A percentile compares a stretch with the other conserved stretches of the same genome.
phyloP scores from a whole-genome alignment of 2,797 vertebrate species.

The Falco naumanni region DNA sequence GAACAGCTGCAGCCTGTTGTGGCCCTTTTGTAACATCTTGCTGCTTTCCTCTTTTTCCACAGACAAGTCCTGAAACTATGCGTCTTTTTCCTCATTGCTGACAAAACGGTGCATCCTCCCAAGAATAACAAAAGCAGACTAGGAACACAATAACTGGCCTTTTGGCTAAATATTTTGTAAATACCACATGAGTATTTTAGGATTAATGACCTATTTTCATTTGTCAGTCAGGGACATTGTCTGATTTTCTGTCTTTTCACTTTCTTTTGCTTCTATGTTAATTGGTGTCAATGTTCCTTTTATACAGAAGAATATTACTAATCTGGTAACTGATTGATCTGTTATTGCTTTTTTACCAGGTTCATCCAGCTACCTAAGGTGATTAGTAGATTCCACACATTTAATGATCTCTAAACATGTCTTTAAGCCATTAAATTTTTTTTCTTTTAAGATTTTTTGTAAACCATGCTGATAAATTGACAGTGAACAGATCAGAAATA shows the following conservation, averaged over 20 bases:
- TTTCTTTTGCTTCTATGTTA: neutral
- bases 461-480: neutral
- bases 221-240: neutral
- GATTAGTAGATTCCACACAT: neutral
- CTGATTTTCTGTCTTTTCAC: slow-evolving; percentile 2
- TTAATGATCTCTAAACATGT: neutral
- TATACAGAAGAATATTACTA: neutral
- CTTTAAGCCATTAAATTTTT: neutral
- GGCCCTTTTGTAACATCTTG: slow-evolving; percentile 1
- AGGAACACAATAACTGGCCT: slow-evolving; percentile 12
- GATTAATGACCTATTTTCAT: neutral
- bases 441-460: neutral
- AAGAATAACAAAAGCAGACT: slow-evolving; percentile 44
- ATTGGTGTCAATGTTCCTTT: neutral
- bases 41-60: slow-evolving; percentile 15
- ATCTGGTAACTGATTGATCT: neutral
- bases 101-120: slow-evolving; percentile 16
- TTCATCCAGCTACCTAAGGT: neutral
- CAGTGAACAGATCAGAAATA: neutral
- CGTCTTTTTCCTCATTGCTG: slow-evolving; percentile 21
- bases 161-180: slow-evolving; percentile 20
- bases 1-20: slow-evolving; percentile 39
- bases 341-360: neutral
- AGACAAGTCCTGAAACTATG: neutral
- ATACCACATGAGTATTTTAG: slow-evolving; percentile 25